These are phyloP conservation scores for Ectemnius lituratus DNA, from an alignment of 2,888 invertebrate species.

Conservation along the genomic window DNA sequence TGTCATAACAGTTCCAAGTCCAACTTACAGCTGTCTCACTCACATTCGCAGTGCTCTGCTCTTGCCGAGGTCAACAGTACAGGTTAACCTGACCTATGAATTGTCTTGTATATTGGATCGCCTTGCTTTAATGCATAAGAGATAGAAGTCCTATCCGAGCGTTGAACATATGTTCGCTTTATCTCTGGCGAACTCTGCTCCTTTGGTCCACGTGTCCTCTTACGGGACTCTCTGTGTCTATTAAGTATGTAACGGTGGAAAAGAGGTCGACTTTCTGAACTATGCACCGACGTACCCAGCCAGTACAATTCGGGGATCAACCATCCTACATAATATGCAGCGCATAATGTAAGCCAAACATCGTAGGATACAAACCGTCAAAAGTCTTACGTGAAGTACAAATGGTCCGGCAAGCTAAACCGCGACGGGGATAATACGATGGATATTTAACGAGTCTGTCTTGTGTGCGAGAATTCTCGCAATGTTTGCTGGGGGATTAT, in stretches of 20 bases:
- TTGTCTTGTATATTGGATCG: too few species aligned
- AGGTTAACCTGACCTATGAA: too few species aligned
- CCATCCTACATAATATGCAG: too few species aligned
- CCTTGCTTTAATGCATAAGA: too few species aligned
- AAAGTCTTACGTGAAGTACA: background rate
- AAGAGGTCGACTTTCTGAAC: conserved; percentile 9
- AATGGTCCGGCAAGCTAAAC: background rate
- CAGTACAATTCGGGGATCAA: too few species aligned
- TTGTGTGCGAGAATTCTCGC: conserved; percentile 28
- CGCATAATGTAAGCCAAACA: too few species aligned
- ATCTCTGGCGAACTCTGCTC: too few species aligned
- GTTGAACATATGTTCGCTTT: too few species aligned
- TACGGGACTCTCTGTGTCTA: background rate
- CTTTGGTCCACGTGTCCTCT: too few species aligned
- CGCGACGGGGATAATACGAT: conserved; percentile 20
- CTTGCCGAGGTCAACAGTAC: background rate
- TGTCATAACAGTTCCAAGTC: conserved; percentile 3
- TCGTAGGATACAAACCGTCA: too few species aligned
- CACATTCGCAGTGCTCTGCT: background rate
- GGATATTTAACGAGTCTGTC: conserved; percentile 34
- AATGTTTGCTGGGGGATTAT: background rate
- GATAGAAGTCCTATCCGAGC: too few species aligned
- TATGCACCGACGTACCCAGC: too few species aligned
- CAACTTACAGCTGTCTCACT: conserved; percentile 21
- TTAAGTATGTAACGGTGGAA: conserved; percentile 28